Percentiles rank a stretch among this genome's conserved stretches.
These are phyloP conservation scores for Carapus acus DNA, from an alignment of 2,797 vertebrate genomes.

Conservation along the genomic window DNA sequence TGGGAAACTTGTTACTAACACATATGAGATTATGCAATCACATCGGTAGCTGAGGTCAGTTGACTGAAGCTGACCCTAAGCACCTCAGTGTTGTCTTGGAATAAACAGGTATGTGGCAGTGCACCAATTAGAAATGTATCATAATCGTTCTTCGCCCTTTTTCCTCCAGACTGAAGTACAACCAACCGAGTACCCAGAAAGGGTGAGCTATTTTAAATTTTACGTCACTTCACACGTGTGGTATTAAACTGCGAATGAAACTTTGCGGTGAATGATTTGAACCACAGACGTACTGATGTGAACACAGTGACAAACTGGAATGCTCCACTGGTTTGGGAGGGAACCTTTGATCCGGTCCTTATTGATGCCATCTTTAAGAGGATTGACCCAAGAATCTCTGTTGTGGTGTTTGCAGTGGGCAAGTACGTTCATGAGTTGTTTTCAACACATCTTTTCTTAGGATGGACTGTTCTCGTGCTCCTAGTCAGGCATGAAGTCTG, in stretches of 20 bases:
- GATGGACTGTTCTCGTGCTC: background rate
- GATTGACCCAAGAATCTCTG: constrained; percentile 47
- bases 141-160: constrained; percentile 1
- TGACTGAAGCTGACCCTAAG: no score
- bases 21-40: no score
- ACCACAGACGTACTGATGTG: constrained; percentile 44
- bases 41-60: no score
- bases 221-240: no score
- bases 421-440: constrained; percentile 38
- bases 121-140: no score
- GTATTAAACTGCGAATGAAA: no score
- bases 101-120: no score
- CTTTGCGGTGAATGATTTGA: background rate
- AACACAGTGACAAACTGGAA: constrained; percentile 57
- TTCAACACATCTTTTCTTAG: no score
- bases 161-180: constrained; percentile 33
- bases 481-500: no score
- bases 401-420: constrained; percentile 53
- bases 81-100: no score
- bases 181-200: constrained; percentile 38
- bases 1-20: no score
- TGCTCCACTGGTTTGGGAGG: constrained; percentile 54
- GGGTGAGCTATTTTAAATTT: constrained; percentile 29
- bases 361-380: constrained; percentile 43
- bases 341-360: constrained; percentile 52